Evolutionary conservation across 2,797 vertebrate genomes (phyloP).

Genomic region (Bradypus variegatus): DNA sequence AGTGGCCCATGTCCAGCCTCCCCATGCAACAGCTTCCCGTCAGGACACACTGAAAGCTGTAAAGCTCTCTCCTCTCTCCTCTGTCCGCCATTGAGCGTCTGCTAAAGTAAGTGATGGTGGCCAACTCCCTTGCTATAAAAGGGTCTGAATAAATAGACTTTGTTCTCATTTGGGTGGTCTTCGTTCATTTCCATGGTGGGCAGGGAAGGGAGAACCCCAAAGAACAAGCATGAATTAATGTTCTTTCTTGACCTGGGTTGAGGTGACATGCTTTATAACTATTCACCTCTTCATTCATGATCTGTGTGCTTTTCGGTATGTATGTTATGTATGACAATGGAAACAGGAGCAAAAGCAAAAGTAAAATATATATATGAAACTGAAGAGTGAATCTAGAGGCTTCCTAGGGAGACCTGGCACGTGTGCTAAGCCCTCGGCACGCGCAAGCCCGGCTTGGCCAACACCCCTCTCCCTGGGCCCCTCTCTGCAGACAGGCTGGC

Average conservation of each 20-base stretch:
- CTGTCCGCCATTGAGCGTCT: no score
- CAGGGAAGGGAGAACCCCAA: not conserved
- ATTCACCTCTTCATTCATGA: fast-evolving
- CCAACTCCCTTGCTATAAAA: no score
- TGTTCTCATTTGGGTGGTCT: no score
- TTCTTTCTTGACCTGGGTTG: not conserved
- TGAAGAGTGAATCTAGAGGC: not conserved
- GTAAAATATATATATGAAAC: no score
- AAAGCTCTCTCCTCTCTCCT: no score
- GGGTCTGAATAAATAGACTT: no score
- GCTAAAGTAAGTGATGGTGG: no score
- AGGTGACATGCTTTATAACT: fast-evolving
- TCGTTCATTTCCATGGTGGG: no score
- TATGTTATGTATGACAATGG: fast-evolving
- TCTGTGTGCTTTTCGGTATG: no score
- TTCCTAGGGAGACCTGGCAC: not conserved
- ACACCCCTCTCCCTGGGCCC: not conserved
- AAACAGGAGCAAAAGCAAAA: not conserved
- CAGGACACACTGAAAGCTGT: no score
- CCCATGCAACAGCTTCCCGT: no score
- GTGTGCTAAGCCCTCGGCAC: not conserved
- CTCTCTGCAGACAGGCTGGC: not conserved
- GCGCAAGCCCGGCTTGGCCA: fast-evolving
- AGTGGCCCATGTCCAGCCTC: no score
- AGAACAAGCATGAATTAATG: fast-evolving